Conservation (phyloP, 2,797 vertebrate genomes). For the Clarias fuscus region DNA sequence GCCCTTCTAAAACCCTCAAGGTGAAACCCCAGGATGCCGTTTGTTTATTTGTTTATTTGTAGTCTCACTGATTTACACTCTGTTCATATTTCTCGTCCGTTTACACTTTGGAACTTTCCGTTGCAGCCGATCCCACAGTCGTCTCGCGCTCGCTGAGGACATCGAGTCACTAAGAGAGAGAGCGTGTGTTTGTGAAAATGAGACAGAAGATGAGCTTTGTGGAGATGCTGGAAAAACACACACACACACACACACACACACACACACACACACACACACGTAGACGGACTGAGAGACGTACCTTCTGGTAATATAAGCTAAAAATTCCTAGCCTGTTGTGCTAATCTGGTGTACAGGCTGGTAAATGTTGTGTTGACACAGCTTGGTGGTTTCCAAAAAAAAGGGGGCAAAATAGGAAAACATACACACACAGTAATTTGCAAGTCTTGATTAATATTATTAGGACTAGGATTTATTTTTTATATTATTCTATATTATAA, state of each 20-base stretch:
- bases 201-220: conserved; percentile 27
- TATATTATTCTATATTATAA: background rate
- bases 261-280: background rate
- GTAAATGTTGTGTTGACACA: conserved; percentile 5
- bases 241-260: conserved; percentile 6
- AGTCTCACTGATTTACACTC: background rate
- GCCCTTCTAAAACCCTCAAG: background rate
- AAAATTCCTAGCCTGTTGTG: conserved; percentile 1
- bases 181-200: conserved; percentile 39
- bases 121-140: conserved; percentile 46
- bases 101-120: conserved; percentile 36
- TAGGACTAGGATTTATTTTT: background rate
- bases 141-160: conserved; percentile 40
- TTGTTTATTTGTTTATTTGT: conserved; percentile 33
- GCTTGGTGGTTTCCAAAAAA: background rate
- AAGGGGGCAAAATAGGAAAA: background rate
- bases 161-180: conserved; percentile 43
- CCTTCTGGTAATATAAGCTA: conserved; percentile 29
- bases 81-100: conserved; percentile 1
- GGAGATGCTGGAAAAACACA: conserved; percentile 33
- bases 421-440: conserved; percentile 2
- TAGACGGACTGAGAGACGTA: background rate
- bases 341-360: background rate
- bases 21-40: background rate
- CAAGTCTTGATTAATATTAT: background rate